These are phyloP conservation scores for Microtus pennsylvanicus DNA, from an alignment of 2,113 vertebrate genomes.

Conservation along the genomic window DNA sequence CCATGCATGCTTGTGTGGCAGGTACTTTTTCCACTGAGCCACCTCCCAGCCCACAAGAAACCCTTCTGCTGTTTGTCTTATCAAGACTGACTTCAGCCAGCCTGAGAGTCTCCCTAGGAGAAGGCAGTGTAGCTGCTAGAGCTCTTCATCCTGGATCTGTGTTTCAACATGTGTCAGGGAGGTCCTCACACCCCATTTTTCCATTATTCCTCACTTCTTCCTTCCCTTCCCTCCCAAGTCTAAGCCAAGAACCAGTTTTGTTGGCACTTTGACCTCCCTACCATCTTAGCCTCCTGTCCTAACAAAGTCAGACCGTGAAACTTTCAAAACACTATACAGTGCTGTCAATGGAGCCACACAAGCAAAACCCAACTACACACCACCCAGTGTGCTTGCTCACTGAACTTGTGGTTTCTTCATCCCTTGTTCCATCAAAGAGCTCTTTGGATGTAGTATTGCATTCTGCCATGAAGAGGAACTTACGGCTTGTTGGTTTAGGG, in stretches of 20 bases:
- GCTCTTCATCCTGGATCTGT: not conserved
- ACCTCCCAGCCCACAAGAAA: not conserved
- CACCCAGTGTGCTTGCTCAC: not conserved
- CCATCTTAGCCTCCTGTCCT: not conserved
- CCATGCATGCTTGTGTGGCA: not conserved
- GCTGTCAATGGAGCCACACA: not conserved
- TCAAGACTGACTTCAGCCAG: not conserved
- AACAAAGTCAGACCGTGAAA: not conserved
- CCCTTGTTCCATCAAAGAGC: not conserved
- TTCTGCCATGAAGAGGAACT: not conserved
- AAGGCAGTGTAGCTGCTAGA: not conserved
- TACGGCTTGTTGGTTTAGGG: not conserved
- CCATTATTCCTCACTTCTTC: not conserved
- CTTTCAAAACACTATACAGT: not conserved
- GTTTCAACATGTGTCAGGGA: not conserved
- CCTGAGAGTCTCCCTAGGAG: not conserved
- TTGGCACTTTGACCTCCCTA: not conserved
- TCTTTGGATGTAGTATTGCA: not conserved
- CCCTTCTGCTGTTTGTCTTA: not conserved
- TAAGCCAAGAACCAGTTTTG: not conserved
- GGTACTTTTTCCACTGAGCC: not conserved
- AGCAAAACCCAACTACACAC: not conserved
- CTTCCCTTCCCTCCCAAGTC: not conserved
- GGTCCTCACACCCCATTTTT: not conserved
- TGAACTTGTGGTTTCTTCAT: not conserved